phyloP scores from a whole-genome alignment of 2,888 invertebrate genomes.

The Agrochola lota region DNA sequence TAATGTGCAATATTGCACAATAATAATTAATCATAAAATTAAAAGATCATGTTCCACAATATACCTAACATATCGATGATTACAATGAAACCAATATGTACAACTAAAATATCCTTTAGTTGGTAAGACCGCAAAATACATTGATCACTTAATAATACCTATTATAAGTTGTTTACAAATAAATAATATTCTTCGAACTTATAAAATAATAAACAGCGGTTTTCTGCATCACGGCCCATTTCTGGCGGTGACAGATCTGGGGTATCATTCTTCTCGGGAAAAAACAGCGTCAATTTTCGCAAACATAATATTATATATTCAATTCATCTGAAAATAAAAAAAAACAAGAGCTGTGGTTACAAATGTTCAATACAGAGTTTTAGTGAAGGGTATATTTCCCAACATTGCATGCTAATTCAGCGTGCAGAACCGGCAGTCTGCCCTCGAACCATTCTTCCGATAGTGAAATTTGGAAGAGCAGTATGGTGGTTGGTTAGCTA shows the following conservation, averaged over 20 bases:
- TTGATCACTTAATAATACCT: constrained; percentile 18
- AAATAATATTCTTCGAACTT: constrained; percentile 26
- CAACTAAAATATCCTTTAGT: neutral
- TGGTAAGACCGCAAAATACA: constrained; percentile 32
- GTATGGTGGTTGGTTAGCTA: too few species aligned
- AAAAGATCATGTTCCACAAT: constrained; percentile 56
- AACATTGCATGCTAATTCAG: neutral
- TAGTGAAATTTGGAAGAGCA: neutral
- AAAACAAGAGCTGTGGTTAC: constrained; percentile 15
- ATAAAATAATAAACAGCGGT: constrained; percentile 32
- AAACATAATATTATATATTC: neutral
- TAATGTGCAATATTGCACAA: constrained; percentile 14
- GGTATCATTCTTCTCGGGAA: constrained; percentile 20
- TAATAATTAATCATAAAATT: neutral
- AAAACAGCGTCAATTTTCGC: constrained; percentile 2
- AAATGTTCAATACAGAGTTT: neutral
- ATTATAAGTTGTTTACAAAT: constrained; percentile 29
- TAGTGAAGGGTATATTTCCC: neutral
- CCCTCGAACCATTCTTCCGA: neutral
- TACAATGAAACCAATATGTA: constrained; percentile 3
- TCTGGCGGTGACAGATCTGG: constrained; percentile 39
- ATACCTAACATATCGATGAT: neutral
- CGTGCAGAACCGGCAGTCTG: neutral
- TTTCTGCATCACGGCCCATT: constrained; percentile 6
- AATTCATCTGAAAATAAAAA: constrained; percentile 35